Conservation (phyloP, 2,888 invertebrate species). For the Atethmia centrago region DNA sequence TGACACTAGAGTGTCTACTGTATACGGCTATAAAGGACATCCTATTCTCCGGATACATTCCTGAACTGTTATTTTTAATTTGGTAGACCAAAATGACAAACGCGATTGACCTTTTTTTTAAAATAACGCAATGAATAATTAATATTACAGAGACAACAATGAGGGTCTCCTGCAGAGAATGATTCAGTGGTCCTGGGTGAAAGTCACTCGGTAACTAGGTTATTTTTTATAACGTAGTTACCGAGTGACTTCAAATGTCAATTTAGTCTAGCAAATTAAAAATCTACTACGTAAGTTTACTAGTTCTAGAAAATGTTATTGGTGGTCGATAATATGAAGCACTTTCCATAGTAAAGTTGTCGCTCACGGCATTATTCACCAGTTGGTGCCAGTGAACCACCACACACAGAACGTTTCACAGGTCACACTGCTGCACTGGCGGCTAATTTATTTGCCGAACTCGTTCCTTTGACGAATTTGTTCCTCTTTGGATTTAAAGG, state of each 20-base stretch:
- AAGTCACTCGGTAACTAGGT: too few relatives aligned
- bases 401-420: slow-evolving; percentile 33
- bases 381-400: slow-evolving; percentile 33
- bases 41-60: background rate
- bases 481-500: slow-evolving; percentile 50
- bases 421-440: slow-evolving; percentile 29
- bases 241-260: too few relatives aligned
- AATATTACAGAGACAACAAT: too few relatives aligned
- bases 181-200: too few relatives aligned
- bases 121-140: too few relatives aligned
- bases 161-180: too few relatives aligned
- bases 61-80: too few relatives aligned
- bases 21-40: slow-evolving; percentile 5
- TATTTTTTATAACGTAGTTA: too few relatives aligned
- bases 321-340: background rate
- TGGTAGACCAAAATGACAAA: too few relatives aligned
- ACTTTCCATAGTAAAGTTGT: background rate
- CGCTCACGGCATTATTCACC: slow-evolving; percentile 3
- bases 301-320: slow-evolving; percentile 11
- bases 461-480: slow-evolving; percentile 59
- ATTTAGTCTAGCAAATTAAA: too few relatives aligned
- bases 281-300: too few relatives aligned
- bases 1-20: background rate
- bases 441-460: slow-evolving; percentile 59
- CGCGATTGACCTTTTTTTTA: too few relatives aligned